Conservation (phyloP, 2,888 invertebrate species). For the Ctenicera cuprea region DNA sequence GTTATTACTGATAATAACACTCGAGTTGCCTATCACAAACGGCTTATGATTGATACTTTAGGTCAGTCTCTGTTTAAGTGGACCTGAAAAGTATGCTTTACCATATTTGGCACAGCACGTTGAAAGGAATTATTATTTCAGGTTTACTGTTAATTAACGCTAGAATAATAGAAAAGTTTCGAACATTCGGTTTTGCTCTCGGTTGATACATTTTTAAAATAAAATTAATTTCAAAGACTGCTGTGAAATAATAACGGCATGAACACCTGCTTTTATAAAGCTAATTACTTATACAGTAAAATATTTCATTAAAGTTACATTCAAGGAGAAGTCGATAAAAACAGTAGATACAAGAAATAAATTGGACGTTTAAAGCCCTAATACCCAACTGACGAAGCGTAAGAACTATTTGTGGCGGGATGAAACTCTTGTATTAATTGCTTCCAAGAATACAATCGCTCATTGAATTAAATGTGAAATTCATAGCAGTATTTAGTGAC, state of each 20-base stretch:
- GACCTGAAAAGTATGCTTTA: constrained; percentile 17
- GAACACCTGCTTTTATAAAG: constrained; percentile 6
- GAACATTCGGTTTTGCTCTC: too few species aligned
- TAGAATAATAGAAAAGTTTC: too few species aligned
- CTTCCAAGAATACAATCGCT: too few species aligned
- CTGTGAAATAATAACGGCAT: constrained; percentile 9
- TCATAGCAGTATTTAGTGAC: too few species aligned
- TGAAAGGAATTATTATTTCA: constrained; percentile 13
- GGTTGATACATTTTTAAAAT: too few species aligned
- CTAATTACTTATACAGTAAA: constrained; percentile 15
- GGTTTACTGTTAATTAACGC: not conserved
- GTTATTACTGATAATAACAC: constrained; percentile 28
- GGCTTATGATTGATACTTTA: constrained; percentile 30
- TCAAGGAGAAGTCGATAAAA: constrained; percentile 3
- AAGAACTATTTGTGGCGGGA: not conserved
- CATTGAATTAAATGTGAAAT: too few species aligned
- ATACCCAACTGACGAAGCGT: not conserved
- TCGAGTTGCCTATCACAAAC: constrained; percentile 33
- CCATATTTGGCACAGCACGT: constrained; percentile 26
- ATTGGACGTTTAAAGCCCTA: not conserved
- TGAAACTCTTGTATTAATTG: too few species aligned
- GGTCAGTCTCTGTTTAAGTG: constrained; percentile 31
- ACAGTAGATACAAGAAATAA: constrained; percentile 3
- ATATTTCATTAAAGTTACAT: constrained; percentile 3
- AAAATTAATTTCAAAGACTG: too few species aligned